phyloP scores from a whole-genome alignment of 2,888 invertebrate genomes.

The Drosophila monieri region DNA sequence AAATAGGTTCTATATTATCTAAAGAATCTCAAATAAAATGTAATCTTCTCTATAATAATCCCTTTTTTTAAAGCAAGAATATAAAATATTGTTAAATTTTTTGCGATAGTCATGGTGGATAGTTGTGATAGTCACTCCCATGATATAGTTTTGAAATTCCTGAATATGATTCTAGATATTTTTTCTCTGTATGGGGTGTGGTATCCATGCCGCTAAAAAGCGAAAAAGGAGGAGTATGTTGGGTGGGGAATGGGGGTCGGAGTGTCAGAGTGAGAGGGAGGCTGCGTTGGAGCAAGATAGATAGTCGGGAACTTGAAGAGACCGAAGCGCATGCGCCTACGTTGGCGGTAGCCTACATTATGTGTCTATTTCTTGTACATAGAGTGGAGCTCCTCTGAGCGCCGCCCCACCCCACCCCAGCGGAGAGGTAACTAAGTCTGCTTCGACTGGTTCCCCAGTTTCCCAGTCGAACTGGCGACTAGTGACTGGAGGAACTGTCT shows the following conservation, averaged over 20 bases:
- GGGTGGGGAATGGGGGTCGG: not conserved
- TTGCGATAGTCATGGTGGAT: too few relatives aligned
- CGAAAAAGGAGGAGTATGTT: not conserved
- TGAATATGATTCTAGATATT: not conserved
- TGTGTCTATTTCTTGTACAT: conserved; percentile 67
- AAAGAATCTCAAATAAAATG: too few relatives aligned
- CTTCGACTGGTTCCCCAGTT: conserved; percentile 23
- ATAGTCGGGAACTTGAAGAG: conserved; percentile 35
- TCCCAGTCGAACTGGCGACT: conserved; percentile 25
- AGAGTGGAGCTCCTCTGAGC: conserved; percentile 29
- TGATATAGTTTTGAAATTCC: not conserved
- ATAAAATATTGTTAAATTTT: too few relatives aligned
- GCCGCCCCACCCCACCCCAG: not conserved
- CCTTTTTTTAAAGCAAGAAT: too few relatives aligned
- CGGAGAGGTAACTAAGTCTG: conserved; percentile 56
- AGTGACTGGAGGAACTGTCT: conserved; percentile 42
- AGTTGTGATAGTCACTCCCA: too few relatives aligned
- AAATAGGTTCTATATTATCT: too few relatives aligned
- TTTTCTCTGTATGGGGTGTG: conserved; percentile 1
- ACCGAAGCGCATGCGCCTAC: conserved; percentile 60
- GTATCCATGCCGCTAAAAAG: not conserved
- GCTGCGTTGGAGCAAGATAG: conserved; percentile 42
- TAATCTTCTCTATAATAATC: too few relatives aligned
- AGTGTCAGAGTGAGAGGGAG: not conserved
- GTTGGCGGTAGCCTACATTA: conserved; percentile 70